Base-by-base conservation (phyloP, 2,888 invertebrate genomes). In the Torymus tubicola region DNA sequence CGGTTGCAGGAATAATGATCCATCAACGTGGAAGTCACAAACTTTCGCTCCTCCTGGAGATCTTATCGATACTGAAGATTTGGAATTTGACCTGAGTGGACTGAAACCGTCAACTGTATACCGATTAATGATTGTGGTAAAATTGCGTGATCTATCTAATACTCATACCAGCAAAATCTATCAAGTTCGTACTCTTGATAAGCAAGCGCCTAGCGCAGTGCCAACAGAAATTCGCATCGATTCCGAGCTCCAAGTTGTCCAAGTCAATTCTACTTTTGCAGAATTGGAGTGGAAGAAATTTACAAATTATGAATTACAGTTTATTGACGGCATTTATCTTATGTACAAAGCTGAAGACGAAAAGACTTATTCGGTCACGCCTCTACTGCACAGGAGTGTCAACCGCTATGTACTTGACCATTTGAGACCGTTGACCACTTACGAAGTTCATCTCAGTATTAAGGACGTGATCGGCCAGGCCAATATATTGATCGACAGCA, bases 1-100 rank as follows among this genome's bases (percentile, higher is more conserved):
- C 14, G 55, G 57, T 18, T 87, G 11, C 84, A 94, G 94, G 16
- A 94, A 94, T 84, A 93, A 93, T 81, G 95, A 96, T 85, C 92
- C 94, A 14, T 92, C 94, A 0, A 93, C 93, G 8, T 97, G 97
- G 97, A 94, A 95, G 85, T 93, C 95, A 0, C 96, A 97, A 92
- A 95, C 96, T 18, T 96, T 97, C 87, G 96, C 97, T 0, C 96
- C 97, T 13, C 96, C 96, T 0, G 95, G 96, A 84, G 96, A 97
- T 88, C 91, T 97, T 8, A 95, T 98, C 80, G 96, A 96, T 0
- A 96, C 96, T 8, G 94, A 96, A 5, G 96, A 97, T 81, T 91
- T 97, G 82, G 97, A 97, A 90, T 96, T 97, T 91, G 95, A 96
- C 83, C 91, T 97, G 71, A 93, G 94, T 12, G 95, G 94, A 1